Conservation (phyloP, 2,888 invertebrate species). For the Volucella inanis region DNA sequence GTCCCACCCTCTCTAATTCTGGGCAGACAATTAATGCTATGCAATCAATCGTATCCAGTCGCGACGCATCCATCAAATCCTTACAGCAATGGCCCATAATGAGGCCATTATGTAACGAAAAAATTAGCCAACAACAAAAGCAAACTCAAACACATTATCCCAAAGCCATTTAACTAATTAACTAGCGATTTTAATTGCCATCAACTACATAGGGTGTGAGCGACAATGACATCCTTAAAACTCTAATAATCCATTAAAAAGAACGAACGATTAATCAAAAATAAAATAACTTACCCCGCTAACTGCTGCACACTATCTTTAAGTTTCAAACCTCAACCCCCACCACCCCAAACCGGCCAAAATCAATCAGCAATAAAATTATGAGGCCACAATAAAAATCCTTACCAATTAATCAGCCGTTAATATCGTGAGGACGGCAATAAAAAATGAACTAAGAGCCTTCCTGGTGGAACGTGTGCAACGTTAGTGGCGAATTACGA, state of each 20-base stretch:
- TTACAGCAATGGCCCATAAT: conserved; percentile 1
- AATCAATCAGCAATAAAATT: conserved; percentile 69
- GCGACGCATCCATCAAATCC: conserved; percentile 60
- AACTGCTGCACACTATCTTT: conserved; percentile 6
- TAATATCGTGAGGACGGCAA: conserved; percentile 54
- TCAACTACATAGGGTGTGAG: conserved; percentile 60
- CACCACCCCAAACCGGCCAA: conserved; percentile 7
- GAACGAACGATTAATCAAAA: conserved; percentile 71
- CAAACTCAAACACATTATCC: conserved; percentile 56
- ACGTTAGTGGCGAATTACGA: conserved; percentile 26
- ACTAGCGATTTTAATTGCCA: conserved; percentile 70
- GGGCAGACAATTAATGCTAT: conserved; percentile 37
- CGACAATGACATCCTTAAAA: conserved; percentile 61
- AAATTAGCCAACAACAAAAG: neutral
- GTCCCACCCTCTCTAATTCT: conserved; percentile 8
- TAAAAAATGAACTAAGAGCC: conserved; percentile 64
- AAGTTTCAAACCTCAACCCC: neutral
- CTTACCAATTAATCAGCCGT: conserved; percentile 71
- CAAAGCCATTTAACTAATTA: conserved; percentile 70
- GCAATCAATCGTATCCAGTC: conserved; percentile 62
- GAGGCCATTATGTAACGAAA: neutral
- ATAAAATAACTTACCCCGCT: conserved; percentile 46
- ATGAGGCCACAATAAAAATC: conserved; percentile 72
- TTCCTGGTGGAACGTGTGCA: conserved; percentile 9
- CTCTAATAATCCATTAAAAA: conserved; percentile 72